phyloP scores from a whole-genome alignment of 2,113 vertebrate genomes.

The Istiophorus platypterus region DNA sequence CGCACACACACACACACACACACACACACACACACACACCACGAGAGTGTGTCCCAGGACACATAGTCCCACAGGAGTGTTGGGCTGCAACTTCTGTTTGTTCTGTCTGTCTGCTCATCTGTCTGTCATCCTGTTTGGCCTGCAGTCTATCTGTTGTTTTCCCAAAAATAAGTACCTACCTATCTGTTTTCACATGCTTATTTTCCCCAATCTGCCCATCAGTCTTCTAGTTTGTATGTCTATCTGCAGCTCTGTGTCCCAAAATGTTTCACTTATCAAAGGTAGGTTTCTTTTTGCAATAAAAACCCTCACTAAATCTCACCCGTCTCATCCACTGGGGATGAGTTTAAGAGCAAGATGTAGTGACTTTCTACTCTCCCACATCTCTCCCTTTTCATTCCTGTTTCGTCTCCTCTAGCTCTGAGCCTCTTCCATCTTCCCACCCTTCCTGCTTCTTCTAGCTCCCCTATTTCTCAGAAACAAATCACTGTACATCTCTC shows the following conservation, averaged over 20 bases:
- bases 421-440: conserved; percentile 46
- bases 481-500: conserved; percentile 62
- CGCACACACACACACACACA: conserved; percentile 19
- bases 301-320: conserved; percentile 43
- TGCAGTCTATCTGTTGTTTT: conserved; percentile 38
- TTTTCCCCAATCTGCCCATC: conserved; percentile 29
- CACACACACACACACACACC: conserved; percentile 23
- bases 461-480: conserved; percentile 50
- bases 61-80: conserved; percentile 50
- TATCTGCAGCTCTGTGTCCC: conserved; percentile 39
- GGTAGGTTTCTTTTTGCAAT: conserved; percentile 51
- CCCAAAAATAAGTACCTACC: conserved; percentile 32
- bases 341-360: conserved; percentile 49
- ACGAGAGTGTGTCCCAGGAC: conserved; percentile 19
- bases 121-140: conserved; percentile 48
- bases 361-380: conserved; percentile 45
- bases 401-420: conserved; percentile 32
- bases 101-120: conserved; percentile 31
- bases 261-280: conserved; percentile 63
- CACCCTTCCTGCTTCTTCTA: conserved; percentile 49
- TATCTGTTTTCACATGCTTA: conserved; percentile 30
- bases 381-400: conserved; percentile 34
- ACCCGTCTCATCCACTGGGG: conserved; percentile 46
- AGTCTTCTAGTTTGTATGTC: conserved; percentile 42
- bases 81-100: conserved; percentile 43